These are phyloP conservation scores for Mya arenaria DNA, from an alignment of 1,140 invertebrate genomes.

Conservation along the genomic window DNA sequence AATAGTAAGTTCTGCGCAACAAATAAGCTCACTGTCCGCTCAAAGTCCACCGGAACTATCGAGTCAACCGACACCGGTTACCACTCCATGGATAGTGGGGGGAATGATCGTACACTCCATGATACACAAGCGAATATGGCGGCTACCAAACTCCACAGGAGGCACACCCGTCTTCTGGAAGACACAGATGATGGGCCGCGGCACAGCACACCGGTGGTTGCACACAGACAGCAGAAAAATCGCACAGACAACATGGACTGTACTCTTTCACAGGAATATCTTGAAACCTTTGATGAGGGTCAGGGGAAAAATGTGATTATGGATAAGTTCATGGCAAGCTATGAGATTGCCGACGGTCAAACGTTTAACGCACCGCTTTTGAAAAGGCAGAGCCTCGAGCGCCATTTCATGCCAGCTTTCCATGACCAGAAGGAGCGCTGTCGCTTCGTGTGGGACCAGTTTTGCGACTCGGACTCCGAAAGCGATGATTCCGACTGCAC, in stretches of 20 bases:
- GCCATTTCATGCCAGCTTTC: slow-evolving; percentile 3
- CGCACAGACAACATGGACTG: background rate
- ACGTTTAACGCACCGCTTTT: background rate
- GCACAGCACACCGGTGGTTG: slow-evolving; percentile 31
- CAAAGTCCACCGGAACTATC: slow-evolving; percentile 22
- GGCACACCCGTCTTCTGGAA: background rate
- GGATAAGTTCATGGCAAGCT: slow-evolving; percentile 51
- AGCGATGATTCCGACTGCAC: slow-evolving; percentile 8
- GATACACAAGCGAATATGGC: background rate
- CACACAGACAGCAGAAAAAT: background rate
- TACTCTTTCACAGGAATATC: background rate
- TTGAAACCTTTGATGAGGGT: background rate
- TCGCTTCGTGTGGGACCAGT: background rate
- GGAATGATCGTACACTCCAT: no score
- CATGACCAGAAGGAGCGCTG: slow-evolving; percentile 23
- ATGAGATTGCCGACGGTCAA: background rate
- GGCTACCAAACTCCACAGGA: background rate
- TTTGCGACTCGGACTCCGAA: background rate
- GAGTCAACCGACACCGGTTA: slow-evolving; percentile 47
- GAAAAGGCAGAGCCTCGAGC: background rate
- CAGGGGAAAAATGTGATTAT: slow-evolving; percentile 34
- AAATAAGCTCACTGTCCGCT: background rate
- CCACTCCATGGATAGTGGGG: slow-evolving; percentile 8
- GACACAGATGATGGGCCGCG: background rate
- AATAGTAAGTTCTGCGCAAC: slow-evolving; percentile 17